Conservation (phyloP, 2,113 vertebrate genomes). For the Orycteropus afer region DNA sequence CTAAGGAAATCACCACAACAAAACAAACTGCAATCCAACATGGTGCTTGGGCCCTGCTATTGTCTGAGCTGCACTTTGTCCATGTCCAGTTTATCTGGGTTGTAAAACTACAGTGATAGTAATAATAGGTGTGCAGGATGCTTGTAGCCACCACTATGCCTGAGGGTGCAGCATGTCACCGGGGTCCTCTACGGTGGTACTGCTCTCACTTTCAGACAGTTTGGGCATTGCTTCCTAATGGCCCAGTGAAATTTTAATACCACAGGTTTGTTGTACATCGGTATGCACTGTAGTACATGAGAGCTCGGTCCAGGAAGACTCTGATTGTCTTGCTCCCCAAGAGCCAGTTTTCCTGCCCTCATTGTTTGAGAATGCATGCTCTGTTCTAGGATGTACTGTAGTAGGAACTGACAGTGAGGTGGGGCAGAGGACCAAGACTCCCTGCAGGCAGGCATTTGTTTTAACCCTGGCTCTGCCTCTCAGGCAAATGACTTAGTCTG, state of each 20-base stretch:
- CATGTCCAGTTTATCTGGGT: no score
- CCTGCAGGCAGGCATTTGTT: neutral
- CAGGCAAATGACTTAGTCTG: neutral
- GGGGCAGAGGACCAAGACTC: neutral
- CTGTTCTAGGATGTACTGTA: neutral
- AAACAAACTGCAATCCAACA: neutral
- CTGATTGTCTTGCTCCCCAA: neutral
- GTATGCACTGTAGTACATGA: no score
- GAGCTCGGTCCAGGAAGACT: no score
- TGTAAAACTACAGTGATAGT: no score
- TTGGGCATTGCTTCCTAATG: neutral
- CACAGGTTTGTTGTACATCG: no score
- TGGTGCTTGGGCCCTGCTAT: fast-evolving
- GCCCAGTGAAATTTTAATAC: fast-evolving
- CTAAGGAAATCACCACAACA: neutral
- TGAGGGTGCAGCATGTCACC: fast-evolving
- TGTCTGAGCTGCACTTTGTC: fast-evolving
- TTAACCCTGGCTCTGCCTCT: neutral
- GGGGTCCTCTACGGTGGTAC: no score
- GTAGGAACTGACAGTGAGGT: no score
- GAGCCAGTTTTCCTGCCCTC: neutral
- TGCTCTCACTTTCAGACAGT: neutral
- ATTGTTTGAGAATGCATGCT: no score
- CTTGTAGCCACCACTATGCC: fast-evolving
- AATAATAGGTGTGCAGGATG: no score